A percentile compares a stretch with the other conserved stretches of the same genome.
Evolutionary conservation across 1,140 invertebrate species (phyloP).

Genomic region (Pissodes strobi): DNA sequence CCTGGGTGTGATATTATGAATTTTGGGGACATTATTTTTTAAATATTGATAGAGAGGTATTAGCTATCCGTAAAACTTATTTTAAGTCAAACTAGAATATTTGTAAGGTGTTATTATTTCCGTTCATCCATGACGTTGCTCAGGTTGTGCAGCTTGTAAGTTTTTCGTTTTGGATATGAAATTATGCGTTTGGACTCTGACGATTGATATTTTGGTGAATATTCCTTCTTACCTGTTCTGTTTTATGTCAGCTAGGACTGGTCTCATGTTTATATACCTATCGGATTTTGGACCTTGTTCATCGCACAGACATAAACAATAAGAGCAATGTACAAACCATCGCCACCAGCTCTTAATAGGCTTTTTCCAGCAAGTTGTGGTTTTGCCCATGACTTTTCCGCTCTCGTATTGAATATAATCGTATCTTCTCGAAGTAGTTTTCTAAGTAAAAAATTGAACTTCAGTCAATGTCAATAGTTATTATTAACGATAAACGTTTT

Average conservation of each 20-base stretch:
- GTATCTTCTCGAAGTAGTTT: slow-evolving; percentile 60
- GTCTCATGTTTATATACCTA: slow-evolving; percentile 75
- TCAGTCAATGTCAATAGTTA: not conserved
- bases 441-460: slow-evolving; percentile 4
- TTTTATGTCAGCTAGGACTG: slow-evolving; percentile 64
- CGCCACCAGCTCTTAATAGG: slow-evolving; percentile 86
- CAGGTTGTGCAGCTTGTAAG: no score
- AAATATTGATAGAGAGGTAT: no score
- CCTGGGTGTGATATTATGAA: no score
- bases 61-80: no score
- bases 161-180: no score
- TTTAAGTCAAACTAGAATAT: no score
- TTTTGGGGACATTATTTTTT: no score
- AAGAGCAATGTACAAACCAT: slow-evolving; percentile 82
- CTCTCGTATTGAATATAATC: slow-evolving; percentile 83
- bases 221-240: slow-evolving; percentile 81
- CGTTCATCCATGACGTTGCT: no score
- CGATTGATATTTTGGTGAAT: no score
- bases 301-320: slow-evolving; percentile 86
- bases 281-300: slow-evolving; percentile 70
- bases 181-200: no score
- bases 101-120: no score
- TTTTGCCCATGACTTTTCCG: slow-evolving; percentile 66
- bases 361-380: slow-evolving; percentile 60
- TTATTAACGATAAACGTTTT: not conserved